Conservation (phyloP, 2,797 vertebrate genomes). For the Neoniphon sammara region DNA sequence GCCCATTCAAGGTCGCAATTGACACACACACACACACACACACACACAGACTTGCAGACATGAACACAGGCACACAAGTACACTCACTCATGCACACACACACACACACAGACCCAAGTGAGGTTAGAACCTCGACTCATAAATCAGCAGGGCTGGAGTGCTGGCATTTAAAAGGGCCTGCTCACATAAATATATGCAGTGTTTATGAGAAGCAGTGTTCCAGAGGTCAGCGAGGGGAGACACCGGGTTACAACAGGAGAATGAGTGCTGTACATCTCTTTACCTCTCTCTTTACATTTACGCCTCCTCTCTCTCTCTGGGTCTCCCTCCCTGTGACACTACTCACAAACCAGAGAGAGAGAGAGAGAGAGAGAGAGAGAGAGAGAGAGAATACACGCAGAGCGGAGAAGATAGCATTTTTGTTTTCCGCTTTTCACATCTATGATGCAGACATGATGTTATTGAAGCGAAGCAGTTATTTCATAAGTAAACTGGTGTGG, state of each 20-base stretch:
- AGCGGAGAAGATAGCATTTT: neutral
- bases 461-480: neutral
- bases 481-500: neutral
- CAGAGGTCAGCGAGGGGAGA: conserved; percentile 47
- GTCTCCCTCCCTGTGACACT: neutral
- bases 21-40: conserved; percentile 14
- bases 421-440: conserved; percentile 14
- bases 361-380: neutral
- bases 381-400: neutral
- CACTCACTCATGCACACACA: conserved; percentile 2
- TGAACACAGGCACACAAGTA: neutral
- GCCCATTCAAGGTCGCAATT: conserved; percentile 54
- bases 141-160: conserved; percentile 51
- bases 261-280: conserved; percentile 31
- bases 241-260: conserved; percentile 30
- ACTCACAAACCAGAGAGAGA: neutral
- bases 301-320: neutral
- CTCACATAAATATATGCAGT: conserved; percentile 59
- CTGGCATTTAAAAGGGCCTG: conserved; percentile 43
- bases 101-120: conserved; percentile 16
- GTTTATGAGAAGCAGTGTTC: conserved; percentile 40
- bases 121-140: conserved; percentile 51
- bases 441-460: neutral
- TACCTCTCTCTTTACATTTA: neutral
- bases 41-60: conserved; percentile 1